Percentiles rank a stretch among this genome's conserved stretches.
Conservation (phyloP, 2,113 vertebrate genomes). For the Eptesicus fuscus region DNA sequence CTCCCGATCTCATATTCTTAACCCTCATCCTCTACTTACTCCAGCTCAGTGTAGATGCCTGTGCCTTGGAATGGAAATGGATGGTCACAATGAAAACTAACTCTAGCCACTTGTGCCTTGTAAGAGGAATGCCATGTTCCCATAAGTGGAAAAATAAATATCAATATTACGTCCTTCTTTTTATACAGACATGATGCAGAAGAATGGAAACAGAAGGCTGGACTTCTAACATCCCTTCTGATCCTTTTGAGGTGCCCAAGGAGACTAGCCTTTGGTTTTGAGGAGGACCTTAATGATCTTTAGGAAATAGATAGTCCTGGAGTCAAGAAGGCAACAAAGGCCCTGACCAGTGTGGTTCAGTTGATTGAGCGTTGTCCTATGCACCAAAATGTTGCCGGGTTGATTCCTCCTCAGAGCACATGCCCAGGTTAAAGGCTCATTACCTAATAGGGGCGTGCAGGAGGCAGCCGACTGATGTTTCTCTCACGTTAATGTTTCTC, state of each 20-base stretch:
- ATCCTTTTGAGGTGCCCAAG: neutral
- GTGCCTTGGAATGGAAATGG: neutral
- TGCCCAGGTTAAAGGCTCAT: no score
- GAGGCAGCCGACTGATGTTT: no score
- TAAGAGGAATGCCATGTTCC: neutral
- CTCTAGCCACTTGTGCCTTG: neutral
- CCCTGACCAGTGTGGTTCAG: no score
- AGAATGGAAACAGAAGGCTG: neutral
- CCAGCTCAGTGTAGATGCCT: neutral
- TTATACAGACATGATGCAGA: neutral
- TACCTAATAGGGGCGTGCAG: no score
- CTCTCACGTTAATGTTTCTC: no score
- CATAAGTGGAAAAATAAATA: neutral
- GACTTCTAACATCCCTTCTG: neutral
- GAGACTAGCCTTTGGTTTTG: neutral
- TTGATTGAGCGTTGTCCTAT: no score
- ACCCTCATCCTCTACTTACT: neutral
- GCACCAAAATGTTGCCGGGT: no score
- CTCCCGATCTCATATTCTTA: neutral
- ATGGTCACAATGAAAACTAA: neutral
- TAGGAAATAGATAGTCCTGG: neutral
- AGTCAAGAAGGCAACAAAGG: neutral
- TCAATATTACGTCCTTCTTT: neutral
- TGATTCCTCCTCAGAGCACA: no score
- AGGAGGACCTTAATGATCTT: neutral